Evolutionary conservation across 2,113 vertebrate genomes (phyloP).

Genomic region (Labeo rohita): DNA sequence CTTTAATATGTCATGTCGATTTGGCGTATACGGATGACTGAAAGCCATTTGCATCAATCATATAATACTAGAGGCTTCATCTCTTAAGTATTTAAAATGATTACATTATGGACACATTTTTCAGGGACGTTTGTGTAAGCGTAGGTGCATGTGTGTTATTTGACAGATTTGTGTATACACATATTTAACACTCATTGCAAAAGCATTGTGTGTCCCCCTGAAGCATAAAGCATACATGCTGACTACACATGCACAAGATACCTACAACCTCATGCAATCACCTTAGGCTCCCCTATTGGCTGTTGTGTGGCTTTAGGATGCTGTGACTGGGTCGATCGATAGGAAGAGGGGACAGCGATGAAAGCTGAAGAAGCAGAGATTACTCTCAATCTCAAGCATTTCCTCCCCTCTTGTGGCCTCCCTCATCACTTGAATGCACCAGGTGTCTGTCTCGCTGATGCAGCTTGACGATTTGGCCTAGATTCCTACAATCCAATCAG

Average conservation of each 20-base stretch:
- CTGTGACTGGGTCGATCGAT: conserved; percentile 46
- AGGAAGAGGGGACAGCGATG: conserved; percentile 37
- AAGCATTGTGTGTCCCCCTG: not conserved
- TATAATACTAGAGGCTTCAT: not conserved
- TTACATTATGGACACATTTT: conserved; percentile 5
- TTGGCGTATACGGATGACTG: not conserved
- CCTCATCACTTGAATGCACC: conserved; percentile 33
- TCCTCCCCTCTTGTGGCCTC: conserved; percentile 31
- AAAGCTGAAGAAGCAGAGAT: conserved; percentile 27
- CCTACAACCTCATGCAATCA: conserved; percentile 35
- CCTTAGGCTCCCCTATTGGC: conserved; percentile 12
- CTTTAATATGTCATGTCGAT: not conserved
- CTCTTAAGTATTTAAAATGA: not conserved
- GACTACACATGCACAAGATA: conserved; percentile 6
- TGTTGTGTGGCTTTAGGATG: not conserved
- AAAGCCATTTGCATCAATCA: not conserved
- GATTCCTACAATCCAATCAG: conserved; percentile 55
- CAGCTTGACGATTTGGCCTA: conserved; percentile 45
- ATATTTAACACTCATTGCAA: conserved; percentile 25
- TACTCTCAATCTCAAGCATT: conserved; percentile 30
- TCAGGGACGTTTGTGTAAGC: not conserved
- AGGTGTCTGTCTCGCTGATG: conserved; percentile 40
- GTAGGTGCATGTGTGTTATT: not conserved
- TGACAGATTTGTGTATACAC: not conserved
- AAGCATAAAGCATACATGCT: conserved; percentile 4